Base-by-base conservation (phyloP, 1,140 invertebrate genomes). In the Liolophura sinensis region DNA sequence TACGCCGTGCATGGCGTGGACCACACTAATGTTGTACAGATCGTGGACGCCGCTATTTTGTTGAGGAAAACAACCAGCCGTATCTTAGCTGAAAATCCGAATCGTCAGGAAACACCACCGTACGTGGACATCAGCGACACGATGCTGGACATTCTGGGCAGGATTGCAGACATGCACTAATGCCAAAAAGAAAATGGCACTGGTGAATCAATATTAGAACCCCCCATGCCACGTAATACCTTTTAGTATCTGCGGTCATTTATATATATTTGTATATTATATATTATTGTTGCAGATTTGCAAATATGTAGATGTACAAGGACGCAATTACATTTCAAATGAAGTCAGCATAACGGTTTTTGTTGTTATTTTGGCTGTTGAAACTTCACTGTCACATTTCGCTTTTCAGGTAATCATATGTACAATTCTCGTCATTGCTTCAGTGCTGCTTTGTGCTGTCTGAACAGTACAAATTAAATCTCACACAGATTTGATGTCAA, bases 91-190 rank as follows among this genome's bases (percentile, higher is more conserved):
- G 48, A 67, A 15, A 68, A 69, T 24, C 73, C 71, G 0, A 24
- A 65, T 18, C 62, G 64, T 1, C 51, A 74, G 14, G 59, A 68
- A 31, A 18, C 54, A 4, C 77, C 77, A 0, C 76, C 77, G 15
- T 58, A 62, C 22, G 67, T 80, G 9, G 49, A 75, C 47, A 72
- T 79, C 7, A 78, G 79, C 58, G 71, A 72, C 20, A 73, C 73
- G 40, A 71, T 76, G 40, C 48, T 81, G 25, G 71, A 78, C 55
- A 75, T 81, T 50, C 62, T 81, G 60, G 71, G 76, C 7, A 76
- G 78, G 66, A 70, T 81, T 20, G 76, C 78, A 25, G 75, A 76
- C 49, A 61, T 81, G 25, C 62, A 69, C 27, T 74, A 62, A 40
- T 40, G 31, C 9, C 9, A 40, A 40, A 9, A 40, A 40, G 9